phyloP scores from a whole-genome alignment of 92 coral and sea anemone species.

The Plumapathes pennacea region DNA sequence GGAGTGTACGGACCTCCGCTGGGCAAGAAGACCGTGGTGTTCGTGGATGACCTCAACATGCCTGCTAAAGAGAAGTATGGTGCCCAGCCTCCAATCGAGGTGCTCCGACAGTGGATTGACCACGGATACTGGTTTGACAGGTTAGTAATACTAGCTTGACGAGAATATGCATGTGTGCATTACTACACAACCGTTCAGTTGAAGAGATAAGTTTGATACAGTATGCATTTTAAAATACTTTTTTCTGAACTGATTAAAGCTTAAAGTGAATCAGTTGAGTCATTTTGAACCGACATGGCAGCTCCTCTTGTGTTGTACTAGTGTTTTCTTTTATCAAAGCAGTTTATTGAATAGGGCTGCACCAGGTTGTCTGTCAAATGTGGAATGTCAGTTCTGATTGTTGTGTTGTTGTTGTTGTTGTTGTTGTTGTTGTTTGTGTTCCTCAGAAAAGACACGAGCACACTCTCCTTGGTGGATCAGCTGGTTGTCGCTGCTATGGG shows the following conservation, averaged over 20 bases:
- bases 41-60: constrained; percentile 98
- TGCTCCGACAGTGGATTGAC: constrained; percentile 92
- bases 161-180: neutral
- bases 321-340: neutral
- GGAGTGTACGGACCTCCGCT: constrained; percentile 92
- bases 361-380: neutral
- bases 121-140: constrained; percentile 99
- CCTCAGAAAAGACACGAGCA: constrained; percentile 95
- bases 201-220: no score
- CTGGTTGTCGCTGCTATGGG: constrained; percentile 94
- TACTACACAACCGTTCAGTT: no score
- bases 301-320: no score
- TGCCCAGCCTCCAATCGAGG: constrained; percentile 99
- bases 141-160: constrained; percentile 11
- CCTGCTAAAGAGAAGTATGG: constrained; percentile 99
- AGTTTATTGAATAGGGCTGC: neutral
- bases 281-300: no score
- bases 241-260: no score
- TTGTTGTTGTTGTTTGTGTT: no score
- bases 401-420: no score
- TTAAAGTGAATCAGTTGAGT: no score
- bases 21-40: constrained; percentile 92
- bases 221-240: no score
- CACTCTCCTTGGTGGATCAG: constrained; percentile 78
- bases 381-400: no score